Base-by-base conservation (phyloP, 2,113 vertebrate genomes). In the Chaetops frenatus region DNA sequence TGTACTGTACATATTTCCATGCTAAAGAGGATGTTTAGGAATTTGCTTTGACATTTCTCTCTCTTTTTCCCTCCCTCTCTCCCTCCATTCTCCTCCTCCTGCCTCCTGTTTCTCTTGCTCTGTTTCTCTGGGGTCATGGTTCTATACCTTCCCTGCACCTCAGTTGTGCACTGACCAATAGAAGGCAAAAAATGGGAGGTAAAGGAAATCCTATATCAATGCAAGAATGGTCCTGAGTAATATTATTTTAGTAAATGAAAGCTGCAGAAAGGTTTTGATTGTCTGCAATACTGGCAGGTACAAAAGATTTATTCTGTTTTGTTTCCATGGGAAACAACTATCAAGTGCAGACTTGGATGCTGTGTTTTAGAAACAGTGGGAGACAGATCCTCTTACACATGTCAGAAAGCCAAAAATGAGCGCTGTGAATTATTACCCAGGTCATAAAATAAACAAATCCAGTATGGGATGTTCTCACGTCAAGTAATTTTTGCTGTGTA, bases 151-250 rank as follows among this genome's bases (percentile, higher is more conserved):
- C 15, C 64, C 71, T 50, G 60, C 29, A 78, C 51, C 47, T 90
- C 60, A 53, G 38, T 22, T 0, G 0, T 81, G 53, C 56, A 67
- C 65, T 62, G 58, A 67, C 82, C 11, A 1, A 79, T 78, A 78
- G 85, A 94, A 95, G 79, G 71, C 82, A 95, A 96, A 96, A 96
- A 92, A 83, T 18, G 36, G 24, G 42, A 85, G 35, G 64, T 36
- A 69, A 84, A 96, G 53, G 11, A 86, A 83, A 84, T 74, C 12
- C 23, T 45, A 2, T 53, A 31, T 19, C 21, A 72, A 27, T 5
- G 2, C 33, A 56, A 66, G 54, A 86, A 33, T 47, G 25, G 27
- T 64, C 56, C 29, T 66, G 28, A 53, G 36, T 56, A 64, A 38
- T 60, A 57, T 42, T 70, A 57, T 77, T 64, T 74, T 40, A 40